Base-by-base conservation (phyloP, 2,797 vertebrate species). In the Falco berigora region DNA sequence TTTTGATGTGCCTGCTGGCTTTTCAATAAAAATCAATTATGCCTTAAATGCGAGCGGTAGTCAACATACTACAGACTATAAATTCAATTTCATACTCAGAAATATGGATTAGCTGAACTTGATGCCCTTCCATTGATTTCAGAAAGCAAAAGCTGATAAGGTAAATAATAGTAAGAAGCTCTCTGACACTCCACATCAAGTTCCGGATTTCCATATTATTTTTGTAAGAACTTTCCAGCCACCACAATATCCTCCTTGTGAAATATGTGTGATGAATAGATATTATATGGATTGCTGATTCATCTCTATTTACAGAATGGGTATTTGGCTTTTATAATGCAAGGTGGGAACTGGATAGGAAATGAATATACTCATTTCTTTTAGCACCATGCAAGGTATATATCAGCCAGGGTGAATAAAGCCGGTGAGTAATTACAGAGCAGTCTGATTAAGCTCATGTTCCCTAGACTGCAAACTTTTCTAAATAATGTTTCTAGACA, bases 21-120 rank as follows among this genome's bases (percentile, higher is more conserved):
- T 98, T 98, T 98, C 98, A 99, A 99, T 98, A 98, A 98, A 98
- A 99, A 99, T 99, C 98, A 99, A 99, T 99, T 99, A 99, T 98
- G 98, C 98, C 98, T 98, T 98, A 98, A 98, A 98, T 98, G 98
- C 94, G 80, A 98, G 98, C 96, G 80, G 97, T 98, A 98, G 98
- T 98, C 98, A 98, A 98, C 98, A 98, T 98, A 98, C 98, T 98
- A 98, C 98, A 98, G 98, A 98, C 97, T 98, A 98, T 98, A 98
- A 98, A 98, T 98, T 98, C 98, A 98, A 98, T 98, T 98, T 98
- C 98, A 98, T 98, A 98, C 98, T 98, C 98, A 98, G 98, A 98
- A 98, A 98, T 98, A 98, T 98, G 98, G 98, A 98, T 98, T 98
- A 98, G 98, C 97, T 98, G 98, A 98, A 98, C 98, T 97, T 98